Percentiles rank a stretch among this genome's conserved stretches.
phyloP scores from a whole-genome alignment of 2,888 invertebrate species.

The Trypoxylon attenuatum region DNA sequence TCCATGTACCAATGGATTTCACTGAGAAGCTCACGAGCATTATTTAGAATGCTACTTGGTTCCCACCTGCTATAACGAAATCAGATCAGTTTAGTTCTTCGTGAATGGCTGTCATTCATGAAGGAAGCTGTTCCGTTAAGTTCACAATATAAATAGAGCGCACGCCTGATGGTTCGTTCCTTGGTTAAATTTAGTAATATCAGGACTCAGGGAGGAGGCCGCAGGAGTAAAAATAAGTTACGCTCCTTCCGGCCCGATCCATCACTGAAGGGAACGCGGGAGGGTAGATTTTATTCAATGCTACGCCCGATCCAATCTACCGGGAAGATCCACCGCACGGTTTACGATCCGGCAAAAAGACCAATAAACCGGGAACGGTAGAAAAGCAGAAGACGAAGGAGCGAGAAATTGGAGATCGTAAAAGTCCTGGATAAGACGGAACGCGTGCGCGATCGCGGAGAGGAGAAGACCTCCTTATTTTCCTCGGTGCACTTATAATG shows the following conservation, averaged over 20 bases:
- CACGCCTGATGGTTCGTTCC: background rate
- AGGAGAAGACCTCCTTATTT: conserved; percentile 7
- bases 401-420: background rate
- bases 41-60: conserved; percentile 10
- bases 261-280: background rate
- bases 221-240: background rate
- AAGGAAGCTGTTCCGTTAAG: conserved; percentile 51
- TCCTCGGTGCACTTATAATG: conserved; percentile 31
- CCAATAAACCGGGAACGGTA: conserved; percentile 12
- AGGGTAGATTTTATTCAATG: conserved; percentile 2
- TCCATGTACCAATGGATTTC: conserved; percentile 16
- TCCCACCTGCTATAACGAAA: conserved; percentile 37
- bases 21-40: conserved; percentile 23
- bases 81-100: conserved; percentile 34
- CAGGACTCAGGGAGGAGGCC: conserved; percentile 2
- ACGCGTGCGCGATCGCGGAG: background rate
- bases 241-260: background rate
- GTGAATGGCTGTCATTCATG: conserved; percentile 36
- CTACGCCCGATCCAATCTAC: background rate
- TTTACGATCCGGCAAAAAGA: background rate
- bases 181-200: conserved; percentile 13
- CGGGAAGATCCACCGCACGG: background rate
- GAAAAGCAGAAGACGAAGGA: conserved; percentile 1
- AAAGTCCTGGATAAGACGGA: conserved; percentile 10
- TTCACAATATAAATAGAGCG: conserved; percentile 38